Percentiles rank a stretch among this genome's conserved stretches.
Conservation (phyloP, 2,888 invertebrate species). For the Torymus texanus region DNA sequence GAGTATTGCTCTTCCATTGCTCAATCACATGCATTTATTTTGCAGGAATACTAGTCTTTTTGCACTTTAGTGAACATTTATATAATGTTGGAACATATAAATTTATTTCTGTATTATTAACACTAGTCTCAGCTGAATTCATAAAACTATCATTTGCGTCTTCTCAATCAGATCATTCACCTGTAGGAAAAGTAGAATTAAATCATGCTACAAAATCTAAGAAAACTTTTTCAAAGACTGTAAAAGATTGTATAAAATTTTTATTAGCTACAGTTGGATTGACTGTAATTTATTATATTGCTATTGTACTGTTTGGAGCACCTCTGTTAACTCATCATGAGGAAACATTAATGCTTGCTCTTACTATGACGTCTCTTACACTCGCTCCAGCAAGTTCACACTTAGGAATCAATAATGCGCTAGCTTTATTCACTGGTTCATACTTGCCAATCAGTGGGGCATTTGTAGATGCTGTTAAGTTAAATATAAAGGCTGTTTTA, state of each 20-base stretch:
- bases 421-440: conserved; percentile 78
- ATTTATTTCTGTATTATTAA: conserved; percentile 72
- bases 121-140: conserved; percentile 76
- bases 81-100: conserved; percentile 79
- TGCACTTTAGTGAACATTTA: conserved; percentile 78
- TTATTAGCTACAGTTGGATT: conserved; percentile 75
- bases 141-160: conserved; percentile 75
- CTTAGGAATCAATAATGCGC: conserved; percentile 78
- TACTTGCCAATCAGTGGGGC: conserved; percentile 72
- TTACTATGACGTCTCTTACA: conserved; percentile 80
- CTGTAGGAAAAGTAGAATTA: conserved; percentile 68
- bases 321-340: conserved; percentile 80
- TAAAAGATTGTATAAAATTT: conserved; percentile 77
- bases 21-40: conserved; percentile 81
- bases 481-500: conserved; percentile 80
- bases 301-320: conserved; percentile 83
- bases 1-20: conserved; percentile 75
- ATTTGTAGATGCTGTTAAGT: conserved; percentile 77
- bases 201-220: conserved; percentile 70
- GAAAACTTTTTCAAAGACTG: conserved; percentile 74
- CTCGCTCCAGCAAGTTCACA: conserved; percentile 81
- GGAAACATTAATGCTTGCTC: conserved; percentile 82
- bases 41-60: conserved; percentile 77
- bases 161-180: conserved; percentile 63
- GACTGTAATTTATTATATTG: conserved; percentile 78